phyloP scores from a whole-genome alignment of 2,113 vertebrate genomes.

The Chelonoidis abingdonii region DNA sequence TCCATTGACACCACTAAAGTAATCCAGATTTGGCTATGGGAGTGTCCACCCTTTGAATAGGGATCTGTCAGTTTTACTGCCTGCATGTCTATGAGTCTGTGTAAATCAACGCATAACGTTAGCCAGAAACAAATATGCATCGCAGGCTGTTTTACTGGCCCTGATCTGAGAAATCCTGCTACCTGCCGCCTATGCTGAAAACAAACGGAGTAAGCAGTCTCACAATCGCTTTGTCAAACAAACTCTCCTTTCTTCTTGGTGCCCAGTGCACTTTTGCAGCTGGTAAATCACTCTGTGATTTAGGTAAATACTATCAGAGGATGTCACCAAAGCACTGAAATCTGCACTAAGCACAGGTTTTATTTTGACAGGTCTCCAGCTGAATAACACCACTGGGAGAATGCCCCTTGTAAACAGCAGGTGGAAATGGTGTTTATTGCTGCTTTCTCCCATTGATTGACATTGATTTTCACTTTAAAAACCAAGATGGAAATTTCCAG shows the following conservation, averaged over 20 bases:
- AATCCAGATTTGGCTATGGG: background rate
- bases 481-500: background rate
- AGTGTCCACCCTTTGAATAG: background rate
- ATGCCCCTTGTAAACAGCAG: background rate
- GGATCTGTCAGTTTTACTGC: background rate
- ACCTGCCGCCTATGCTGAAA: background rate
- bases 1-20: background rate
- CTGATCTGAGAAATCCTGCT: background rate
- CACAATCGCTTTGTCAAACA: background rate
- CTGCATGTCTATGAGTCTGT: background rate
- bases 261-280: background rate
- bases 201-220: fast-evolving
- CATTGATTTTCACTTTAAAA: background rate
- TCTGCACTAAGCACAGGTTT: background rate
- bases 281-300: fast-evolving
- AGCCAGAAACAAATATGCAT: background rate
- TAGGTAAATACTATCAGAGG: fast-evolving
- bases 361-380: background rate
- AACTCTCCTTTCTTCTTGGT: fast-evolving
- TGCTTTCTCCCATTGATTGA: background rate
- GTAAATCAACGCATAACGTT: fast-evolving
- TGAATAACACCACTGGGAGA: background rate
- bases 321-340: background rate
- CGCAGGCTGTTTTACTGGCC: background rate
- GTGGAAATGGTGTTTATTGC: background rate